Evolutionary conservation across 1,140 invertebrate genomes (phyloP).

Genomic region (Oreohelix idahoensis): DNA sequence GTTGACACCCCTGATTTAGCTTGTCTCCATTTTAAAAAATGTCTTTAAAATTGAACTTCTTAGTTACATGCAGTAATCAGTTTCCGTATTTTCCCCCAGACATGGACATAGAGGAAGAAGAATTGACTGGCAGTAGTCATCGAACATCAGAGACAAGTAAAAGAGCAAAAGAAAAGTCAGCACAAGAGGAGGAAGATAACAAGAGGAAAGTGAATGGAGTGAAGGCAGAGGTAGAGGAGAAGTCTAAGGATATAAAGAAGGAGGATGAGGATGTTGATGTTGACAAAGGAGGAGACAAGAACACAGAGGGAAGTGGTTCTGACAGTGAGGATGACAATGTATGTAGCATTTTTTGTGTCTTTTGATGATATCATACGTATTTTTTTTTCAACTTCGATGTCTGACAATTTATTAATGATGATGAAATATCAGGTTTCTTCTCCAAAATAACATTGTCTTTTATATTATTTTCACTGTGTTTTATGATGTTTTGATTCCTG

Average conservation of each 20-base stretch:
- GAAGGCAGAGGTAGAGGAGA: constrained; percentile 23
- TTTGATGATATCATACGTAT: not conserved
- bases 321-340: constrained; percentile 50
- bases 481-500: no score
- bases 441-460: no score
- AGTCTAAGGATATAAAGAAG: constrained; percentile 4
- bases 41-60: no score
- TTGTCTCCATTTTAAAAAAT: no score
- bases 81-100: no score
- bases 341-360: constrained; percentile 21
- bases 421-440: no score
- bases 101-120: constrained; percentile 57
- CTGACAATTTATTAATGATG: no score
- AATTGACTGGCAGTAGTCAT: constrained; percentile 39
- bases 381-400: no score
- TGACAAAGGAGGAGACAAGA: constrained; percentile 13
- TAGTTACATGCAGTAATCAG: no score
- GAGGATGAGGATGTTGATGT: constrained; percentile 16
- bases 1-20: no score
- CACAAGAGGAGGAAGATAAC: constrained; percentile 4
- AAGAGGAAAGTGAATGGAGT: constrained; percentile 48
- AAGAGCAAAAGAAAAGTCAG: constrained; percentile 49
- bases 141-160: constrained; percentile 44
- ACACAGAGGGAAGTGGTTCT: not conserved
- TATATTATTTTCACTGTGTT: no score